phyloP scores from a whole-genome alignment of 2,113 vertebrate genomes.

The Actinemys pallida region DNA sequence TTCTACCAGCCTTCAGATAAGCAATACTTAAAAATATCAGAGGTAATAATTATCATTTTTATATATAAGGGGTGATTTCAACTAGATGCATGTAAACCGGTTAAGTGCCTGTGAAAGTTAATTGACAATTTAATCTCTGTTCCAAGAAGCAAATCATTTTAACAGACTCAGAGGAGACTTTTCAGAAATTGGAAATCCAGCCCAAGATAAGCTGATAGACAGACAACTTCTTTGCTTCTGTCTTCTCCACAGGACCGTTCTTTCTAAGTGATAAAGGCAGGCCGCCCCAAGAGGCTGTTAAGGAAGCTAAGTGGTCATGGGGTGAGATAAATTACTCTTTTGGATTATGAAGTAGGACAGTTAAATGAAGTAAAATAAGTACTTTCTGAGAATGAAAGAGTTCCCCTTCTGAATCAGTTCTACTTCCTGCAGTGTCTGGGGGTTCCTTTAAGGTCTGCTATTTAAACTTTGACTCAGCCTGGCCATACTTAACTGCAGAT shows the following conservation, averaged over 20 bases:
- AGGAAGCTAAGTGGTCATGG: background rate
- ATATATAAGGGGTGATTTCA: background rate
- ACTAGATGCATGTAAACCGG: background rate
- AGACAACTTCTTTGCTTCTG: accelerated
- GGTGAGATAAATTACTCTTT: accelerated
- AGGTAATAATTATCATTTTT: background rate
- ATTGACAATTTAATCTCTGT: background rate
- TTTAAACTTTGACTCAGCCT: background rate
- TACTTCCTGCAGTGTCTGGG: background rate
- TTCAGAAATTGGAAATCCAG: background rate
- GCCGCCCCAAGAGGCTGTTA: background rate
- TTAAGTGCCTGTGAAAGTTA: background rate
- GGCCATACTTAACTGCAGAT: background rate
- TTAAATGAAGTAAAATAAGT: background rate
- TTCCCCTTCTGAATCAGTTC: background rate
- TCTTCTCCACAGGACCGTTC: background rate
- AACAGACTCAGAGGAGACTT: background rate
- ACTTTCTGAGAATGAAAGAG: background rate
- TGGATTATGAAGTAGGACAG: background rate
- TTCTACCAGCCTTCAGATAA: background rate
- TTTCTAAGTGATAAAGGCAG: background rate
- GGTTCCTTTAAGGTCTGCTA: too few relatives aligned
- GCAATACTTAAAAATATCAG: background rate
- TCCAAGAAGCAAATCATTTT: background rate
- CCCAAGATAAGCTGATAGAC: background rate